Evolutionary conservation across 2,888 invertebrate genomes (phyloP), one percentile per base, ranked within the genome.

Genomic region (Dromius quadrimaculatus): DNA sequence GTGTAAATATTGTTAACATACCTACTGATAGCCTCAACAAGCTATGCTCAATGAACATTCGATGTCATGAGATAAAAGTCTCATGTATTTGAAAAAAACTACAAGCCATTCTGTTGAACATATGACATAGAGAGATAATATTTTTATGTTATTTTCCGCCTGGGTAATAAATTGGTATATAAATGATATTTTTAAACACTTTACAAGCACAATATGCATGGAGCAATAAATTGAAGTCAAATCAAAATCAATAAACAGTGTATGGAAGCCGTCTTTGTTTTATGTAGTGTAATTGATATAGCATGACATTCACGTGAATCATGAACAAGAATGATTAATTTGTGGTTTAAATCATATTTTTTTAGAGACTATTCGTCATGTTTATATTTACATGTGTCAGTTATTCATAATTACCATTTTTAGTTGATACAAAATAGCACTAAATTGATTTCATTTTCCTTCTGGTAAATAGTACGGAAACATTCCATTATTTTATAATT

Each of bases 1-100:
- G 3, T 47, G 47, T 47, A 22, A 22, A 47, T 47, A 47, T 20
- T 47, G 43, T 57, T 57, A 32, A 57, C 57, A 57, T 32, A 57
- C 17, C 34, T 57, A 13, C 13, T 22, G 36, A 36, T 59, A 59
- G 36, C 19, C 20, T 34, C 36, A n/a, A 36, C 59, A 59, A 9
- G 19, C 2, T 11, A 59, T 36, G 3, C 20, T 1, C 59, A 59
- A 22, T 59, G 59, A 59, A 34, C 59, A 59, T 59, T 59, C 20
- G 17, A 36, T 59, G 59, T 59, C 19, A 17, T 59, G 59, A 36
- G 59, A 59, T 59, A 59, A 59, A 13, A 47, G 9, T 9, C 32
- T 36, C 59, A 59, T 57, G 59, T 36, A 59, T 59, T 36, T 59
- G 36, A 59, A 59, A 59, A 59, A 59, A 57, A 57, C 17, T 59